Evolutionary conservation across 2,888 invertebrate genomes (phyloP).

Genomic region (Panopea generosa): DNA sequence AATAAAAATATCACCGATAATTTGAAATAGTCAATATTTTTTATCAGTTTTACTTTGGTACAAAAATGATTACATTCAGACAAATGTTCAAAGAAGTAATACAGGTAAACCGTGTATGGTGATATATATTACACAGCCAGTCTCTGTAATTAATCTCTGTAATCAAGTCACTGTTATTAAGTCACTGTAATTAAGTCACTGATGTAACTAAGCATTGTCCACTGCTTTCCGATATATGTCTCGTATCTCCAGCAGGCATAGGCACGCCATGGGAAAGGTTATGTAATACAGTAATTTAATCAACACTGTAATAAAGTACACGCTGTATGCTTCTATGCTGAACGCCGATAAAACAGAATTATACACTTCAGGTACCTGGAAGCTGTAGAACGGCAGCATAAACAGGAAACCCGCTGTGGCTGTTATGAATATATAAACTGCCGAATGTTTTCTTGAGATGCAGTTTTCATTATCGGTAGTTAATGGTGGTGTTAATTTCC

Average conservation of each 20-base stretch:
- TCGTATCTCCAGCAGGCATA: constrained; percentile 44
- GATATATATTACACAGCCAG: no score
- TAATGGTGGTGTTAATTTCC: constrained; percentile 24
- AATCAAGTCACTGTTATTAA: no score
- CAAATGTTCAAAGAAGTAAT: no score
- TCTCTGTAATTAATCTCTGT: no score
- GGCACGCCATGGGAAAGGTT: constrained; percentile 51
- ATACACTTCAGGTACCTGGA: constrained; percentile 36
- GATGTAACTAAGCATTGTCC: constrained; percentile 3
- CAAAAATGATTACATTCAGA: no score
- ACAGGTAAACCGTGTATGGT: no score
- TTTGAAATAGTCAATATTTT: no score
- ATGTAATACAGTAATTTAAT: constrained; percentile 47
- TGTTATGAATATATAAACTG: constrained; percentile 51
- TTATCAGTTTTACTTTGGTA: no score
- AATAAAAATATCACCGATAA: no score
- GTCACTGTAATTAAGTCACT: no score
- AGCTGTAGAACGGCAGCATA: constrained; percentile 51
- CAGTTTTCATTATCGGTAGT: constrained; percentile 29
- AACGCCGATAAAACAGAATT: constrained; percentile 18
- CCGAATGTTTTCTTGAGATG: constrained; percentile 34
- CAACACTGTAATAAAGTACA: constrained; percentile 39
- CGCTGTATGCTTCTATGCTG: constrained; percentile 14
- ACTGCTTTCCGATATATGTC: constrained; percentile 41
- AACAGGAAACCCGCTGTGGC: constrained; percentile 51